These are phyloP conservation scores for Macroteleia sp. DNA, from an alignment of 2,888 invertebrate genomes.

Conservation along the genomic window DNA sequence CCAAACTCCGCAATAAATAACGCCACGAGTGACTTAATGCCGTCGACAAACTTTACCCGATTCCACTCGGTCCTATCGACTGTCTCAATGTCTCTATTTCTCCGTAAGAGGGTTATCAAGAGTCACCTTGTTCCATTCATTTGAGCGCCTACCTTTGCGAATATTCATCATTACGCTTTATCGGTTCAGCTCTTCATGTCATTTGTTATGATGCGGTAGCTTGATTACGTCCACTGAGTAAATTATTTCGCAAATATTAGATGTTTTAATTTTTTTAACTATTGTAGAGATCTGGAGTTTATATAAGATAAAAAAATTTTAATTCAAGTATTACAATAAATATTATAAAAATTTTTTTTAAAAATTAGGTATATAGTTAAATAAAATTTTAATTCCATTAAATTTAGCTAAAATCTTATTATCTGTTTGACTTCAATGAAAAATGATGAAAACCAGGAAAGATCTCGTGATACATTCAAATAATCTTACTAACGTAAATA, in stretches of 20 bases:
- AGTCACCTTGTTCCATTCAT: constrained; percentile 58
- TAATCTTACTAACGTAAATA: no score
- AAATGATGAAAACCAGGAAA: no score
- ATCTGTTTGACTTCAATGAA: no score
- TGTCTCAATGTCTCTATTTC: constrained; percentile 55
- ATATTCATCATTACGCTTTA: constrained; percentile 54
- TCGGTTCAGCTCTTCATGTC: constrained; percentile 6
- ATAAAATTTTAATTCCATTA: no score
- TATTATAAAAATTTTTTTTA: no score
- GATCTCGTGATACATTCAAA: no score
- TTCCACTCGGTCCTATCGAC: constrained; percentile 62
- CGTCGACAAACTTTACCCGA: constrained; percentile 73
- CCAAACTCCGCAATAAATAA: constrained; percentile 76
- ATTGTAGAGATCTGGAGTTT: no score
- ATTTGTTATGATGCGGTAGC: constrained; percentile 36
- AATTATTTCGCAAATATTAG: not conserved
- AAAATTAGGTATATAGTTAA: no score
- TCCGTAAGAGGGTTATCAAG: constrained; percentile 61
- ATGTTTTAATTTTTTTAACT: not conserved
- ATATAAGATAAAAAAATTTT: no score
- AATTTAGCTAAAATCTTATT: no score
- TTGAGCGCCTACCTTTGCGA: constrained; percentile 39
- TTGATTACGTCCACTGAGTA: constrained; percentile 13
- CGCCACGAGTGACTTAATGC: constrained; percentile 77
- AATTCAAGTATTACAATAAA: no score